Evolutionary conservation across 92 coral and sea anemone species (phyloP).

Genomic region (Palythoa heliodiscus): DNA sequence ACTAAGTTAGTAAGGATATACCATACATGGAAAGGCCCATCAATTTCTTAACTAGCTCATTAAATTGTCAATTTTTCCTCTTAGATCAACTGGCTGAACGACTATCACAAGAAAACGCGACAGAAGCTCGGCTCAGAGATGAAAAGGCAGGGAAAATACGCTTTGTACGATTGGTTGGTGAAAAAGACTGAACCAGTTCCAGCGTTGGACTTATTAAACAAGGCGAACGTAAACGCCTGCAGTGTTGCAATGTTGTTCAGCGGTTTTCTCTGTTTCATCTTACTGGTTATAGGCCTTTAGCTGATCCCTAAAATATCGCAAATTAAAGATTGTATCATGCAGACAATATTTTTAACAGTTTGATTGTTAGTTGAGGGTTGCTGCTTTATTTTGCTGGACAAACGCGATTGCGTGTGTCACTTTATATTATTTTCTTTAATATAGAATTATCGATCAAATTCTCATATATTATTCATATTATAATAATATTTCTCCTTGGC

Average conservation of each 20-base stretch:
- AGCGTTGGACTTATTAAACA: not conserved
- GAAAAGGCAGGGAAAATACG: constrained; percentile 62
- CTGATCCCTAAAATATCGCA: not conserved
- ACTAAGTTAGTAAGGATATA: too few species aligned
- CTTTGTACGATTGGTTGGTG: constrained; percentile 71
- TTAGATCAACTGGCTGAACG: constrained; percentile 73
- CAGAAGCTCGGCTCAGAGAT: constrained; percentile 66
- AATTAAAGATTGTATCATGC: not conserved
- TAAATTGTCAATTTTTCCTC: not conserved
- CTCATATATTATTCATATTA: too few species aligned
- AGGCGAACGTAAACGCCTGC: not conserved
- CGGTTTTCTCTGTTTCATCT: constrained; percentile 1
- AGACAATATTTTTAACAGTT: not conserved
- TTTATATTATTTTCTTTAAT: too few species aligned
- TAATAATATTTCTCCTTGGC: too few species aligned
- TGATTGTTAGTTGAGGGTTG: not conserved
- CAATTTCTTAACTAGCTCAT: not conserved
- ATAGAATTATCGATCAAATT: too few species aligned
- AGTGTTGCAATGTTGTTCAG: constrained; percentile 19
- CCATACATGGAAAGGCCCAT: not conserved
- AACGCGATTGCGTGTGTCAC: not conserved
- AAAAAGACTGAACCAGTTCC: constrained; percentile 66
- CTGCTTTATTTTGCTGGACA: not conserved
- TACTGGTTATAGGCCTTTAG: not conserved
- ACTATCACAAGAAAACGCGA: constrained; percentile 63